phyloP scores from a whole-genome alignment of 2,888 invertebrate species.

The Spodoptera exigua region DNA sequence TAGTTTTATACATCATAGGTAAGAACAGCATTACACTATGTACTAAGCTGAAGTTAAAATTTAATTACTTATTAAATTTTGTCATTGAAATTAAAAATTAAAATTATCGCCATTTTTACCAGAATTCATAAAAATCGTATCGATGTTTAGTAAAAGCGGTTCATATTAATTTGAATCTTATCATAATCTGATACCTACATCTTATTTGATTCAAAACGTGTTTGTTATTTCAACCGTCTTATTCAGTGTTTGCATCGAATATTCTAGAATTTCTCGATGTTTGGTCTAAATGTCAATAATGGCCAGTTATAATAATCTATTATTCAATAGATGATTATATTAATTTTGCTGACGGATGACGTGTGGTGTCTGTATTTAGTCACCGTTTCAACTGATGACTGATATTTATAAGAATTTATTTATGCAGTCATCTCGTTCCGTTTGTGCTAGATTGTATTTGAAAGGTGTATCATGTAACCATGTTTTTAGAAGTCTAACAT shows the following conservation, averaged over 20 bases:
- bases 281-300: slow-evolving; percentile 14
- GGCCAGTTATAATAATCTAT: slow-evolving; percentile 1
- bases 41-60: no score
- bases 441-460: background rate
- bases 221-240: background rate
- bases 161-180: no score
- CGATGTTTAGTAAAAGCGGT: no score
- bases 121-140: no score
- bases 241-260: background rate
- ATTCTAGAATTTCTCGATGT: slow-evolving; percentile 1
- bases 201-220: background rate
- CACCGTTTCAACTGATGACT: slow-evolving; percentile 11
- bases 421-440: slow-evolving; percentile 21
- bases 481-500: no score
- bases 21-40: no score
- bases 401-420: slow-evolving; percentile 18
- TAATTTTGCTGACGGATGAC: background rate
- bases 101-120: no score
- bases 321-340: slow-evolving; percentile 1
- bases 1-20: no score
- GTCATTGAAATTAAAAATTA: no score
- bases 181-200: no score
- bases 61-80: no score
- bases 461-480: no score
- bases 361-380: slow-evolving; percentile 6